A percentile compares a stretch with the other conserved stretches of the same genome.
Conservation (phyloP, 2,888 invertebrate species). For the Dorcus parallelipipedus region DNA sequence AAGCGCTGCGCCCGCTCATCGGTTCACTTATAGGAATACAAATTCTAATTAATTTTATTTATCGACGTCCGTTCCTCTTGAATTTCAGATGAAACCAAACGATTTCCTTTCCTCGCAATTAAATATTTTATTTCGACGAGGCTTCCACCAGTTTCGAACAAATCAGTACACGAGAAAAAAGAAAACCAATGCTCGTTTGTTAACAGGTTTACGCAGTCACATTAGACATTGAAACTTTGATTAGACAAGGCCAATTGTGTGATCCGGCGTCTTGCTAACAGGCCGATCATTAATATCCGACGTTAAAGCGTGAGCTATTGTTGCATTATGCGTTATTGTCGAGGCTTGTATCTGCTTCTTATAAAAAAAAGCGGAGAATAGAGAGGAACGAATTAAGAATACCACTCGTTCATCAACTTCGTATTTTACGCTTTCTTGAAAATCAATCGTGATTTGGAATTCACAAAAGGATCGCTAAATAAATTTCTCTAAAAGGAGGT, state of each 20-base stretch:
- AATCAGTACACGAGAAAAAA: no score
- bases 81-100: background rate
- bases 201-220: conserved; percentile 11
- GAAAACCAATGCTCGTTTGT: conserved; percentile 6
- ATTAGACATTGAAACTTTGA: conserved; percentile 15
- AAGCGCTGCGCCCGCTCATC: background rate
- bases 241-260: conserved; percentile 18
- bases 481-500: background rate
- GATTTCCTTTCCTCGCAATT: background rate
- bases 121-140: background rate
- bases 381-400: conserved; percentile 25
- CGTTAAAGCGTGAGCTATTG: conserved; percentile 16
- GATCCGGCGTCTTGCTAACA: conserved; percentile 15
- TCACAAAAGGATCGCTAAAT: conserved; percentile 14
- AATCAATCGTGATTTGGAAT: conserved; percentile 18
- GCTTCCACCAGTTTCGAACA: background rate
- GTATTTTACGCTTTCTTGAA: conserved; percentile 31
- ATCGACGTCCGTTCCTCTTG: background rate
- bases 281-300: conserved; percentile 18
- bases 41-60: background rate
- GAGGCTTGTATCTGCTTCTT: conserved; percentile 14
- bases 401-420: conserved; percentile 20
- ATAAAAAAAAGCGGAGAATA: conserved; percentile 9
- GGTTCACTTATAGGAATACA: background rate
- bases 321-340: conserved; percentile 18